Percentiles rank a stretch among this genome's conserved stretches.
Conservation (phyloP, 2,888 invertebrate genomes). For the Imbricaverruca yamaguchii region DNA sequence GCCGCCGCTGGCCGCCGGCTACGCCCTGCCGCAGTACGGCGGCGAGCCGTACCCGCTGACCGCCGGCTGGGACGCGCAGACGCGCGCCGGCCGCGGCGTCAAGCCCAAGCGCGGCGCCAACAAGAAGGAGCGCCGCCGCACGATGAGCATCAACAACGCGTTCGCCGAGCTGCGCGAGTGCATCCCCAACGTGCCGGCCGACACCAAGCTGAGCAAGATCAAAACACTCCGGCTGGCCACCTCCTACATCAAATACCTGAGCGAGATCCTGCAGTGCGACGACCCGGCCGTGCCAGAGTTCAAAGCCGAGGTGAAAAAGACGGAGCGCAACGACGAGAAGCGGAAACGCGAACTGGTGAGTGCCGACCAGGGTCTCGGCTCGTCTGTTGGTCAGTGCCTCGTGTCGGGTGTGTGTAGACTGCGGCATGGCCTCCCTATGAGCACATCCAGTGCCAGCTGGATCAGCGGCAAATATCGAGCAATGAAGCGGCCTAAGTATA, state of each 20-base stretch:
- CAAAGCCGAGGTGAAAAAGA: slow-evolving; percentile 64
- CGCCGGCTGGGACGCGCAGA: slow-evolving; percentile 35
- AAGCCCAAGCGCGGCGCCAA: slow-evolving; percentile 83
- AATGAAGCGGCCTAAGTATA: no score
- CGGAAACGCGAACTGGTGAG: slow-evolving; percentile 21
- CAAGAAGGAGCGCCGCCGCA: slow-evolving; percentile 85
- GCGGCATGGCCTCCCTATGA: not conserved
- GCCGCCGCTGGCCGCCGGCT: slow-evolving; percentile 25
- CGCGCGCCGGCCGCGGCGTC: slow-evolving; percentile 49
- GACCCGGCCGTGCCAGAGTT: slow-evolving; percentile 73
- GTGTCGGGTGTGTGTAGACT: not conserved
- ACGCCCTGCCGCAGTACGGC: slow-evolving; percentile 29
- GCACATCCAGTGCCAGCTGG: no score
- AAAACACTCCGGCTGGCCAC: slow-evolving; percentile 90
- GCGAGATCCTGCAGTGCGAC: slow-evolving; percentile 71
- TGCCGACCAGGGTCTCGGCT: not conserved
- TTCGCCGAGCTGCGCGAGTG: slow-evolving; percentile 86
- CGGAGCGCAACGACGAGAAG: slow-evolving; percentile 27
- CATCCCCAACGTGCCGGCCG: slow-evolving; percentile 92
- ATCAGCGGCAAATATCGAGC: no score
- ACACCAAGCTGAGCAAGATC: slow-evolving; percentile 89
- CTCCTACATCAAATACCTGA: slow-evolving; percentile 84
- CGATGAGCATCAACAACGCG: slow-evolving; percentile 90
- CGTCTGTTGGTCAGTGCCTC: not conserved
- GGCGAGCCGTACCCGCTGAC: slow-evolving; percentile 22